Evolutionary conservation across 2,888 invertebrate genomes (phyloP).

Genomic region (Caenorhabditis uteleia): DNA sequence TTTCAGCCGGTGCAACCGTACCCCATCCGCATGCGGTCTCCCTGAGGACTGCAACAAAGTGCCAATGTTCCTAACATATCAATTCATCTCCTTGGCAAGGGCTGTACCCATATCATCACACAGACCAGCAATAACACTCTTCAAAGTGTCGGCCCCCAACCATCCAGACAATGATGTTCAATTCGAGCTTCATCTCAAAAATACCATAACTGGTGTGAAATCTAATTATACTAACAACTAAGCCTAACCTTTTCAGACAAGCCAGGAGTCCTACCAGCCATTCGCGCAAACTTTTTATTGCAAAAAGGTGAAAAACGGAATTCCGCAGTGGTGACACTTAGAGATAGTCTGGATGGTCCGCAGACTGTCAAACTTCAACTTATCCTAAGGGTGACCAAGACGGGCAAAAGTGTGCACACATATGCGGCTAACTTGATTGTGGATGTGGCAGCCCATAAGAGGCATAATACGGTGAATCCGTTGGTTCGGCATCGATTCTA

Average conservation of each 20-base stretch:
- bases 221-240: not conserved
- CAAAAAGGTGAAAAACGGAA: conserved; percentile 69
- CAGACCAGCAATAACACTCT: conserved; percentile 85
- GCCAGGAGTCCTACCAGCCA: conserved; percentile 67
- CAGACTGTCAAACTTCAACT: conserved; percentile 71
- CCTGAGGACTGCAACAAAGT: conserved; percentile 71
- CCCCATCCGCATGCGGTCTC: conserved; percentile 76
- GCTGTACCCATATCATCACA: conserved; percentile 75
- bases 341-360: conserved; percentile 70
- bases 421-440: conserved; percentile 72
- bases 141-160: conserved; percentile 71
- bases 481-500: conserved; percentile 10
- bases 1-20: conserved; percentile 58
- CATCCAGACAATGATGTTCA: conserved; percentile 69
- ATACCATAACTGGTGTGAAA: conserved; percentile 59
- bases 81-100: conserved; percentile 89
- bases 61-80: conserved; percentile 86
- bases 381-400: conserved; percentile 70
- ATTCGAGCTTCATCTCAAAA: conserved; percentile 71
- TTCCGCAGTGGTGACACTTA: conserved; percentile 71
- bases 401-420: conserved; percentile 70
- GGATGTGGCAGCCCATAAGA: conserved; percentile 69
- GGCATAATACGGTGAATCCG: conserved; percentile 41
- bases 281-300: conserved; percentile 71
- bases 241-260: conserved; percentile 33